Percentiles rank a stretch among this genome's conserved stretches.
These are phyloP conservation scores for Corvus moneduloides DNA, from an alignment of 2,113 vertebrate species.

Conservation along the genomic window DNA sequence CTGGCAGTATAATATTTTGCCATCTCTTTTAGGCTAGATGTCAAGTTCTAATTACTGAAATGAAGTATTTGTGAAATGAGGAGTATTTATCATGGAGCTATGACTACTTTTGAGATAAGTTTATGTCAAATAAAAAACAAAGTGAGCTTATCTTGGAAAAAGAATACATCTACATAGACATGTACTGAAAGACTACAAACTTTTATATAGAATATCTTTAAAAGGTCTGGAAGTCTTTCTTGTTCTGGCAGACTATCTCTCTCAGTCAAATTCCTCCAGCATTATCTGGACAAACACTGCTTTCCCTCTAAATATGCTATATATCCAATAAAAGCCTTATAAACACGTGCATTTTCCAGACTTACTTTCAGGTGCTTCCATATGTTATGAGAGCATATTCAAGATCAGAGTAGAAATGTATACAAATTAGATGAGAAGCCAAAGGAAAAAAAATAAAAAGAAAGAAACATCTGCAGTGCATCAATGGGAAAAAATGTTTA, in stretches of 20 bases:
- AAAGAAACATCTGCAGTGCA: conserved; percentile 56
- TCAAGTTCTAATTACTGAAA: conserved; percentile 17
- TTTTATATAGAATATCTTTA: neutral
- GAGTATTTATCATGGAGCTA: neutral
- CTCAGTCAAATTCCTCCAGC: neutral
- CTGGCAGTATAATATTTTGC: neutral
- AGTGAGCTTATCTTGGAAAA: neutral
- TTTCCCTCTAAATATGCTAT: neutral
- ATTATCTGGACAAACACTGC: neutral
- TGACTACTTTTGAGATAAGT: neutral
- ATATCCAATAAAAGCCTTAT: neutral
- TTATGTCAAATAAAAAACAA: neutral
- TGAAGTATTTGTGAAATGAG: neutral
- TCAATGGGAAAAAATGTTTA: conserved; percentile 55
- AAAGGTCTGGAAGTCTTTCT: neutral
- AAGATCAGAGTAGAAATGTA: conserved; percentile 17
- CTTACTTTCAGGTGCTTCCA: conserved; percentile 51
- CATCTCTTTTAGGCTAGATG: neutral
- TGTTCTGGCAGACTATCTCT: neutral
- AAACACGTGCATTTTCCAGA: neutral
- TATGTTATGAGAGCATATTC: conserved; percentile 28
- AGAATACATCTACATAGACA: neutral
- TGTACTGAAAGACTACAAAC: neutral
- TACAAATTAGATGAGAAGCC: conserved; percentile 43
- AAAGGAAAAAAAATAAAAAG: neutral